Percentiles rank a stretch among this genome's conserved stretches.
Evolutionary conservation across 2,888 invertebrate genomes (phyloP).

Genomic region (Catotricha subobsoleta): DNA sequence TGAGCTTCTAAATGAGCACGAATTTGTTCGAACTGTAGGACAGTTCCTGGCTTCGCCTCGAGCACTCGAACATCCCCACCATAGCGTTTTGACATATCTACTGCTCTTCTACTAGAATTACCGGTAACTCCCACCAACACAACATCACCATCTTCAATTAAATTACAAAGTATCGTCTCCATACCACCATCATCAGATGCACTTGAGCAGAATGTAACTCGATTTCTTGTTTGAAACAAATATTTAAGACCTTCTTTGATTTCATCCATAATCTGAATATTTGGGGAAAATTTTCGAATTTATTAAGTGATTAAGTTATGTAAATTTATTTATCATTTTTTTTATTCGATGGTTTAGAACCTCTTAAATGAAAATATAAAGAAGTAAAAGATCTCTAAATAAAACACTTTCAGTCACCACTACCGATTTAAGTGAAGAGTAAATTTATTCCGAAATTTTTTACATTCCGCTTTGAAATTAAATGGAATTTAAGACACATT

Average conservation of each 20-base stretch:
- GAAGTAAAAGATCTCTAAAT: too few species aligned
- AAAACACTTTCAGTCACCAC: too few species aligned
- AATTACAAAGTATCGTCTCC: conserved; percentile 67
- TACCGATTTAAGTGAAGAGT: too few species aligned
- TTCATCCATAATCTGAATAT: conserved; percentile 58
- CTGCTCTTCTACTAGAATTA: conserved; percentile 69
- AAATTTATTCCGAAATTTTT: too few species aligned
- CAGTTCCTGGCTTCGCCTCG: conserved; percentile 33
- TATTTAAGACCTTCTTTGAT: conserved; percentile 66
- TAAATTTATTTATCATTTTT: too few species aligned
- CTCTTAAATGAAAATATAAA: too few species aligned
- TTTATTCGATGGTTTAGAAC: too few species aligned
- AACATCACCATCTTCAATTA: conserved; percentile 57
- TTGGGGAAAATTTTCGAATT: too few species aligned
- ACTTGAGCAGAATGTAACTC: conserved; percentile 50
- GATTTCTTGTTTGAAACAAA: conserved; percentile 69
- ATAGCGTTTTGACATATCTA: conserved; percentile 52
- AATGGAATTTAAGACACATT: too few species aligned
- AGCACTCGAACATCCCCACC: conserved; percentile 35
- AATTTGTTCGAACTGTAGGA: conserved; percentile 43
- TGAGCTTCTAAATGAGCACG: conserved; percentile 43
- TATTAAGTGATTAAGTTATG: too few species aligned
- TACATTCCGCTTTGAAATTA: too few species aligned
- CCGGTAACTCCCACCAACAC: conserved; percentile 61
- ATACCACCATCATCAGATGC: conserved; percentile 61